phyloP scores from a whole-genome alignment of 2,113 vertebrate genomes.

The Poecile atricapillus region DNA sequence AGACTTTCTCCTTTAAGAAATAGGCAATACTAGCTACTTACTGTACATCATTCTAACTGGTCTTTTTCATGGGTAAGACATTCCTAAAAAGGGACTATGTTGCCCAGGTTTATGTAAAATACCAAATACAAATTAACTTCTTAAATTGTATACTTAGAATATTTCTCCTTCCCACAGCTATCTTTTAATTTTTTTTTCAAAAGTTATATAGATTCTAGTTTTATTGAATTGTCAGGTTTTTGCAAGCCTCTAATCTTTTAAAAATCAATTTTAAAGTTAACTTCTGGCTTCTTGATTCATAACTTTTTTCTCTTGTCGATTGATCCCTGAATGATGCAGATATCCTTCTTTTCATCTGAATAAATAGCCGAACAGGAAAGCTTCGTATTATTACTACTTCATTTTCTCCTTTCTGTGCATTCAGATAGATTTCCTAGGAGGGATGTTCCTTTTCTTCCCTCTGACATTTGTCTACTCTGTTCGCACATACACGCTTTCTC shows the following conservation, averaged over 20 bases:
- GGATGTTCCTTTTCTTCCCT: not conserved
- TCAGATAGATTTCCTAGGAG: not conserved
- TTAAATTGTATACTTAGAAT: not conserved
- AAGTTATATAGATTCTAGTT: not conserved
- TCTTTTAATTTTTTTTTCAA: not conserved
- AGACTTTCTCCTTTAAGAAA: not conserved
- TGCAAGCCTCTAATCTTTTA: not conserved
- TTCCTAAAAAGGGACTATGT: not conserved
- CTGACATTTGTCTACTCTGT: constrained; percentile 3
- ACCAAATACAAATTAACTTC: not conserved
- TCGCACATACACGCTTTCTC: not conserved
- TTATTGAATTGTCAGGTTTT: not conserved
- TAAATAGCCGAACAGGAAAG: not conserved
- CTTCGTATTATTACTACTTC: not conserved
- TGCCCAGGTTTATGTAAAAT: not conserved
- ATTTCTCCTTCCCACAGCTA: not conserved
- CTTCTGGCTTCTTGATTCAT: not conserved
- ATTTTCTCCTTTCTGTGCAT: constrained; percentile 1
- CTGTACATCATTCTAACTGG: not conserved
- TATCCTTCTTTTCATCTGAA: constrained; percentile 6
- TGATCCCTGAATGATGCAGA: not conserved
- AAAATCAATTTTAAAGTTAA: not conserved
- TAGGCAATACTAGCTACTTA: not conserved
- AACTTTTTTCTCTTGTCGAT: not conserved
- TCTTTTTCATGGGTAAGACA: not conserved